Evolutionary conservation across 2,888 invertebrate species (phyloP), one percentile per base, ranked within the genome.

Genomic region (Polyommatus icarus): DNA sequence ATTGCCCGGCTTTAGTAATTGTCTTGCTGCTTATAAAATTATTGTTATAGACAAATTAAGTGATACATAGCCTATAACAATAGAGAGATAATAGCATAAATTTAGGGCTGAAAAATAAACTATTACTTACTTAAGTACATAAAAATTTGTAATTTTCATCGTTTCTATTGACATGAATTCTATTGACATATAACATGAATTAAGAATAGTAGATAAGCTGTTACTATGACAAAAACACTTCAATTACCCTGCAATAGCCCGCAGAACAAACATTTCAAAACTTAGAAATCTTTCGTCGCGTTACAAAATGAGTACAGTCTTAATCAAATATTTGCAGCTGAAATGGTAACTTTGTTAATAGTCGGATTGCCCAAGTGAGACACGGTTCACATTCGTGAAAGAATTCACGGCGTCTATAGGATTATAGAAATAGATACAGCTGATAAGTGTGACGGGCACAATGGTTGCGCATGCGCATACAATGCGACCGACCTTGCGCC

Each of bases 401-500:
- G 79, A 82, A 80, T 80, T 36, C 71, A 72, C 54, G 71, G 75
- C 72, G 46, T 79, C 79, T 77, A 76, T 79, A 77, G 77, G 78
- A 78, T 78, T 76, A 73, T 78, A 67, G 40, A 40, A 40, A 40
- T 40, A 40, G 76, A 71, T 75, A 71, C 61, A 76, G 78, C 78
- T 78, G 81, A 82, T 80, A 81, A 80, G 77, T 78, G 77, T 78
- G 80, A 81, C 78, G 78, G 83, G 82, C 82, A 84, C 79, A 80
- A 80, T 84, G 82, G 84, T 76, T 83, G 84, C 83, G 86, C 83
- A 80, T 81, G 86, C 84, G 78, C 76, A 50, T 75, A 82, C 82
- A 83, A 84, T 83, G 79, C 78, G 78, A 78, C 82, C 85, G 89
- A 86, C 90, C 90, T 90, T 90, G 90, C 86, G 87, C 89, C 88